phyloP scores from a whole-genome alignment of 2,888 invertebrate genomes.

The Sphecodes monilicornis region DNA sequence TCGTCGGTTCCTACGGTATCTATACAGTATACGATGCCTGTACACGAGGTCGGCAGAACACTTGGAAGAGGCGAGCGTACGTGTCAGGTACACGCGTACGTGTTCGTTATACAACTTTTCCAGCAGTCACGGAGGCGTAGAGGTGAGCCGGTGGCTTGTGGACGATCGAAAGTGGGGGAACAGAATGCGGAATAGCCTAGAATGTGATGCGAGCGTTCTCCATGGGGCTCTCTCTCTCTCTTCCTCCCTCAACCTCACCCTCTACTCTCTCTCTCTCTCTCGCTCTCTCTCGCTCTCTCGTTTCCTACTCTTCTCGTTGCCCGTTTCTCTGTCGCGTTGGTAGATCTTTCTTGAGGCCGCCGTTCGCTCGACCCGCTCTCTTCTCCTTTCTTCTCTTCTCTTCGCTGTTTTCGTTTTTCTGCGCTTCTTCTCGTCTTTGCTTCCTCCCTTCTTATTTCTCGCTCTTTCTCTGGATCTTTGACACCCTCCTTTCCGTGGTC shows the following conservation, averaged over 20 bases:
- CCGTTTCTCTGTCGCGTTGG: constrained; percentile 4
- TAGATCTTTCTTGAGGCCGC: constrained; percentile 6
- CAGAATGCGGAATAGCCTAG: constrained; percentile 85
- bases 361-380: constrained; percentile 20
- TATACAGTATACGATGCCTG: background rate
- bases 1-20: constrained; percentile 14
- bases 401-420: constrained; percentile 8
- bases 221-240: constrained; percentile 58
- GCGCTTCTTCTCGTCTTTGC: constrained; percentile 5
- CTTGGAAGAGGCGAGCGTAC: constrained; percentile 55
- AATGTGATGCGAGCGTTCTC: constrained; percentile 83
- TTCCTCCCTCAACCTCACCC: constrained; percentile 21
- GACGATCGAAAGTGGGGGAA: constrained; percentile 81
- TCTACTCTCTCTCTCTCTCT: constrained; percentile 31
- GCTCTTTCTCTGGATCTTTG: constrained; percentile 32
- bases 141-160: constrained; percentile 80
- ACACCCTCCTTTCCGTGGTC: constrained; percentile 36
- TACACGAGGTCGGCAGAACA: constrained; percentile 24
- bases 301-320: constrained; percentile 26
- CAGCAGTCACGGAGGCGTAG: constrained; percentile 76
- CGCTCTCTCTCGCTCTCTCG: constrained; percentile 11
- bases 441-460: constrained; percentile 15
- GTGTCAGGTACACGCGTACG: constrained; percentile 75
- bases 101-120: constrained; percentile 78
- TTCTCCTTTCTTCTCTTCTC: constrained; percentile 23